These are phyloP conservation scores for Istiophorus platypterus DNA, from an alignment of 2,113 vertebrate species.

Conservation along the genomic window DNA sequence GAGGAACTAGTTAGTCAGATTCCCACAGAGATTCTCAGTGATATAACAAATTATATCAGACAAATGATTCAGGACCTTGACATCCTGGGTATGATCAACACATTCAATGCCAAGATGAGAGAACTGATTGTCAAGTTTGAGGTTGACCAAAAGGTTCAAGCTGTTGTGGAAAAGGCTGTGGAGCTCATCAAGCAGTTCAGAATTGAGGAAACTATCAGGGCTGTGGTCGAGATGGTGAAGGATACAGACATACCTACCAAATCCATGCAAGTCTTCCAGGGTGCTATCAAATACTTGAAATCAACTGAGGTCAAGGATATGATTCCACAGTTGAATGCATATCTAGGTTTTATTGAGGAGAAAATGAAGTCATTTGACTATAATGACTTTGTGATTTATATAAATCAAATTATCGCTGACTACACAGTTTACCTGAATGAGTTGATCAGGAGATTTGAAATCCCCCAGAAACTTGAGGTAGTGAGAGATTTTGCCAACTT, in stretches of 20 bases:
- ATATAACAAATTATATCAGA: conserved; percentile 71
- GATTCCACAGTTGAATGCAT: conserved; percentile 85
- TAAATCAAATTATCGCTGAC: conserved; percentile 82
- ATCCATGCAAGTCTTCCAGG: conserved; percentile 73
- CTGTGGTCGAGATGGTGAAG: conserved; percentile 76
- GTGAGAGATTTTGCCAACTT: conserved; percentile 81
- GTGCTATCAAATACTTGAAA: conserved; percentile 82
- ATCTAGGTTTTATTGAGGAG: conserved; percentile 80
- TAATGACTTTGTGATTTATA: conserved; percentile 85
- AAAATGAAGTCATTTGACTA: conserved; percentile 89
- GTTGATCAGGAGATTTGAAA: conserved; percentile 84
- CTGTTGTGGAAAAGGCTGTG: conserved; percentile 84
- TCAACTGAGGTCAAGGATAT: conserved; percentile 83
- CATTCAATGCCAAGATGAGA: conserved; percentile 75
- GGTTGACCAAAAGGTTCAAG: conserved; percentile 83
- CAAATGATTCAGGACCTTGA: conserved; percentile 82
- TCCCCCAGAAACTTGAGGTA: conserved; percentile 87
- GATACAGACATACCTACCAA: conserved; percentile 80
- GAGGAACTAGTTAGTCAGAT: conserved; percentile 70
- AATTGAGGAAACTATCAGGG: conserved; percentile 84
- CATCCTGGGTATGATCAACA: conserved; percentile 83
- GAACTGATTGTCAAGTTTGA: conserved; percentile 85
- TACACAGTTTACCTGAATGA: conserved; percentile 81
- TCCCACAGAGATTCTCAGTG: conserved; percentile 74
- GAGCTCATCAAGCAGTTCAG: conserved; percentile 85